Evolutionary conservation across 2,797 vertebrate species (phyloP).

Genomic region (Platyrinchus mystaceus): DNA sequence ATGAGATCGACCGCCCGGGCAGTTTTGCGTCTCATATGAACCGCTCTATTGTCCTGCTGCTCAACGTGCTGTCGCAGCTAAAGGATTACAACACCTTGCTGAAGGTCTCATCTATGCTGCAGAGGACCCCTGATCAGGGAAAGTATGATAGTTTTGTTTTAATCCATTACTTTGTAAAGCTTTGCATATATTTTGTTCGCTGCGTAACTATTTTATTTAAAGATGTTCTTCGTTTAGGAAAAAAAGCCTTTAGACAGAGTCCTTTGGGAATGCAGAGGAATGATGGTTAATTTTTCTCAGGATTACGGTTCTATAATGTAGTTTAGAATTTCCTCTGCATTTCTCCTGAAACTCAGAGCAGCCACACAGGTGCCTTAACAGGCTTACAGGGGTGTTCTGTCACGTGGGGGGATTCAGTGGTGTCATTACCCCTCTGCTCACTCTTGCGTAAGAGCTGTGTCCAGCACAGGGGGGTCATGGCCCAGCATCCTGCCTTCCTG

Average conservation of each 20-base stretch:
- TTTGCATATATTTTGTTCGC: neutral
- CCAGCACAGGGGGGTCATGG: neutral
- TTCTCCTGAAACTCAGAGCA: neutral
- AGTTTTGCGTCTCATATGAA: slow-evolving; percentile 99
- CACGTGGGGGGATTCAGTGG: neutral
- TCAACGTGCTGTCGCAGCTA: slow-evolving; percentile 92
- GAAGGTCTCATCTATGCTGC: slow-evolving; percentile 97
- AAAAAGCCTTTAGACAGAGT: neutral
- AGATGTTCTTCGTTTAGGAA: neutral
- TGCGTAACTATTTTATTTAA: neutral
- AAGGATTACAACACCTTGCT: slow-evolving; percentile 94
- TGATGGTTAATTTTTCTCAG: neutral
- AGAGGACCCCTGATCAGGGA: slow-evolving; percentile 99
- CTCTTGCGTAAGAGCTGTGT: neutral
- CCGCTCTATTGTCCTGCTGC: slow-evolving; percentile 94
- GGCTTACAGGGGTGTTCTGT: neutral
- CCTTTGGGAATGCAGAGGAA: neutral
- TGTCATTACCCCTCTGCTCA: neutral
- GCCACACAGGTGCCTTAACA: neutral
- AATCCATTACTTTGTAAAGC: neutral
- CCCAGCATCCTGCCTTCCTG: slow-evolving; percentile 54
- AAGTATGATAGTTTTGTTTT: slow-evolving; percentile 82
- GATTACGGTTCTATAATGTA: rapidly evolving
- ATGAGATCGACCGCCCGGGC: slow-evolving; percentile 98
- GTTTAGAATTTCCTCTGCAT: neutral